Evolutionary conservation across 2,888 invertebrate species (phyloP).

Genomic region (Pseudolycoriella hygida): DNA sequence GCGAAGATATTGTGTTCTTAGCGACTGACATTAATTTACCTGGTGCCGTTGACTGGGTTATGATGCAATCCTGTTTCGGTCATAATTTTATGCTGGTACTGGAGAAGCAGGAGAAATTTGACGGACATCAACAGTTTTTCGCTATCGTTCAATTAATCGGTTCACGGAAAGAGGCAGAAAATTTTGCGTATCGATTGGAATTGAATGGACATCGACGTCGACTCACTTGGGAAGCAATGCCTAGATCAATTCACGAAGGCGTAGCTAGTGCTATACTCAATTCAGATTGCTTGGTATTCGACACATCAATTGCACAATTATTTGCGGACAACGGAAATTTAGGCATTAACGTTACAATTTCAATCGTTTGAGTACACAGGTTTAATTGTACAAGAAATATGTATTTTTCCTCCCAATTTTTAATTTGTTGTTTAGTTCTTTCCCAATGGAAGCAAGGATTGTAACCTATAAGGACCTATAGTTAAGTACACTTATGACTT

Average conservation of each 20-base stretch:
- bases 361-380: slow-evolving; percentile 45
- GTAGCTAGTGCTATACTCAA: slow-evolving; percentile 94
- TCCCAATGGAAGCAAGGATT: background rate
- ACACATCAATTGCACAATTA: slow-evolving; percentile 91
- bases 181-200: slow-evolving; percentile 94
- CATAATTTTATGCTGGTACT: slow-evolving; percentile 99
- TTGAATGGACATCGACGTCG: slow-evolving; percentile 87
- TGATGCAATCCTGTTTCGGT: slow-evolving; percentile 99
- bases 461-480: too few species aligned
- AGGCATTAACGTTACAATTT: slow-evolving; percentile 98
- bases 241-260: slow-evolving; percentile 95
- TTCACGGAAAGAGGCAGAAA: slow-evolving; percentile 95
- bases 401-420: background rate
- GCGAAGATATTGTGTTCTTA: slow-evolving; percentile 97
- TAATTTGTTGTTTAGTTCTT: background rate
- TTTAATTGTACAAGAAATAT: background rate
- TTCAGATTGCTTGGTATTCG: slow-evolving; percentile 97
- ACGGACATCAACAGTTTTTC: slow-evolving; percentile 91
- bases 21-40: slow-evolving; percentile 99
- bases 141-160: slow-evolving; percentile 99
- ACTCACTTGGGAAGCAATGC: slow-evolving; percentile 98
- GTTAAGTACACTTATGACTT: too few species aligned
- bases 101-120: slow-evolving; percentile 95
- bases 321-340: slow-evolving; percentile 99
- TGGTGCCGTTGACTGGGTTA: slow-evolving; percentile 98